Conservation (phyloP, 2,797 vertebrate species). For the Oreonectes daqikongensis region DNA sequence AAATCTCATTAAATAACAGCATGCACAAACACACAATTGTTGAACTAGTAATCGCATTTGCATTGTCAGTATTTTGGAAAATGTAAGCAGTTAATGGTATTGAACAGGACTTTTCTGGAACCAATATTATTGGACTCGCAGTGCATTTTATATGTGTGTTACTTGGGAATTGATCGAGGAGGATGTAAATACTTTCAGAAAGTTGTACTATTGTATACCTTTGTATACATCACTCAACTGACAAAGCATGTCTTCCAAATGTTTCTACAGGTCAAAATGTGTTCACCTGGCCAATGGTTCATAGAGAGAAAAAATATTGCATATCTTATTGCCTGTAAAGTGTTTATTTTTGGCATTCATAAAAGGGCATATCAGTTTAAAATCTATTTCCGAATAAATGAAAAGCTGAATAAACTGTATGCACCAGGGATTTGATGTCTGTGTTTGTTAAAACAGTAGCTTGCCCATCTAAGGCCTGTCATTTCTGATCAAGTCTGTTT, state of each 20-base stretch:
- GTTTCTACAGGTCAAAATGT: too few species aligned
- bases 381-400: neutral
- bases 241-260: too few species aligned
- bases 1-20: slow-evolving; percentile 50
- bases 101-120: neutral
- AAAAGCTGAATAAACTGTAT: neutral
- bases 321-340: neutral
- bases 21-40: slow-evolving; percentile 40
- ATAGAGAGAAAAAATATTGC: too few species aligned
- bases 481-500: slow-evolving; percentile 28
- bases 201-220: too few species aligned
- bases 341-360: neutral
- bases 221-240: too few species aligned
- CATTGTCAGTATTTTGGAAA: neutral
- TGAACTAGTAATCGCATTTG: slow-evolving; percentile 23
- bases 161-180: neutral
- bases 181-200: too few species aligned
- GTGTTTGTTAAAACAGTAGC: slow-evolving; percentile 4
- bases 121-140: neutral
- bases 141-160: neutral
- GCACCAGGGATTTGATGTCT: neutral
- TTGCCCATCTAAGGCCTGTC: slow-evolving; percentile 27
- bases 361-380: neutral
- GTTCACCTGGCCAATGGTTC: too few species aligned
- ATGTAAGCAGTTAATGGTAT: neutral